A percentile compares a stretch with the other conserved stretches of the same genome.
phyloP scores from a whole-genome alignment of 1,140 invertebrate species.

The Drosophila biarmipes region DNA sequence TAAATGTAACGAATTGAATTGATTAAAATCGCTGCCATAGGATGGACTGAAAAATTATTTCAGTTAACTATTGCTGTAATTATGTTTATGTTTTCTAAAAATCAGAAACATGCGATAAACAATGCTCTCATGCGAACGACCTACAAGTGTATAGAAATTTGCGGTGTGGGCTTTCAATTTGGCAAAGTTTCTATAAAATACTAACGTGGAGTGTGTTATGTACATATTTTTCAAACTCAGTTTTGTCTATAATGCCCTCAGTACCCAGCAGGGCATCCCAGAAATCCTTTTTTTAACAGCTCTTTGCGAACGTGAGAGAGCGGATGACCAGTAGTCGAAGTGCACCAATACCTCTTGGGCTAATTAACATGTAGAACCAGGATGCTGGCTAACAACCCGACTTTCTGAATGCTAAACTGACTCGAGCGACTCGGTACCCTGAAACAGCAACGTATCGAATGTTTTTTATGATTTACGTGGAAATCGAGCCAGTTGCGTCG shows the following conservation, averaged over 20 bases:
- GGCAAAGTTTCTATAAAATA: too few relatives aligned
- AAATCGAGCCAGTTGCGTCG: conserved; percentile 67
- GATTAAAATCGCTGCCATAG: too few relatives aligned
- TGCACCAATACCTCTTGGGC: conserved; percentile 37
- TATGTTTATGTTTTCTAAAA: too few relatives aligned
- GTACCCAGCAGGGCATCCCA: not conserved
- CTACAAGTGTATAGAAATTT: too few relatives aligned
- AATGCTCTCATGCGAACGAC: too few relatives aligned
- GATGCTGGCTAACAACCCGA: conserved; percentile 44
- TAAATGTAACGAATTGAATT: too few relatives aligned
- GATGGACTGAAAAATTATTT: too few relatives aligned
- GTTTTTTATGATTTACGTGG: conserved; percentile 80
- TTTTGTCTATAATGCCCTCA: not conserved
- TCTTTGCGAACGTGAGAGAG: conserved; percentile 75
- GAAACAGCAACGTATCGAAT: conserved; percentile 49
- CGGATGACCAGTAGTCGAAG: conserved; percentile 72
- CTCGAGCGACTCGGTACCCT: conserved; percentile 18
- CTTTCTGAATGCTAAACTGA: conserved; percentile 14
- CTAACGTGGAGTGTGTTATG: too few relatives aligned
- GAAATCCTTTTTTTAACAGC: conserved; percentile 64
- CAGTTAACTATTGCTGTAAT: too few relatives aligned
- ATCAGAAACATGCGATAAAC: too few relatives aligned
- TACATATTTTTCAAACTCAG: too few relatives aligned
- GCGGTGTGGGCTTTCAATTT: too few relatives aligned
- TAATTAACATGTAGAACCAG: conserved; percentile 76